Percentiles rank a stretch among this genome's conserved stretches.
These are phyloP conservation scores for Neolamprologus variostigma DNA, from an alignment of 2,113 vertebrate genomes.

Conservation along the genomic window DNA sequence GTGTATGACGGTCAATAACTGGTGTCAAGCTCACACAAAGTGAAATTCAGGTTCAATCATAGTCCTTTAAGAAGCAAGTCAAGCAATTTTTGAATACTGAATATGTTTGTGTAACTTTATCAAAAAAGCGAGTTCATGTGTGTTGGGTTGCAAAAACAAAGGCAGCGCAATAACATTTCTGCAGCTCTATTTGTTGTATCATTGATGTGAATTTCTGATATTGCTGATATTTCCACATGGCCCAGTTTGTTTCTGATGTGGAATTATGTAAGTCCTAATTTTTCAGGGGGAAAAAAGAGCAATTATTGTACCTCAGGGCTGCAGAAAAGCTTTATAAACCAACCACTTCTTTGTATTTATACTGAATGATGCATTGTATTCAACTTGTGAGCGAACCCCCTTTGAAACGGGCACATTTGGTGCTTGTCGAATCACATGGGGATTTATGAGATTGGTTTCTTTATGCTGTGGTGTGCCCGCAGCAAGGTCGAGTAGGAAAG, in stretches of 20 bases:
- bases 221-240: not conserved
- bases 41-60: accelerated
- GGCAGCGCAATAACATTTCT: accelerated
- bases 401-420: not conserved
- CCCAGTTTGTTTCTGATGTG: not conserved
- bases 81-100: not conserved
- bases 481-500: not conserved
- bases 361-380: not conserved
- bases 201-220: not conserved
- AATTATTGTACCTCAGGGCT: not conserved
- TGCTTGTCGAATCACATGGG: not conserved
- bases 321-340: not conserved
- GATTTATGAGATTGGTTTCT: not conserved
- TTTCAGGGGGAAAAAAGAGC: not conserved
- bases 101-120: accelerated
- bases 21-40: not conserved
- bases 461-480: not conserved
- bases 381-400: not conserved
- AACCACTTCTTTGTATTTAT: not conserved
- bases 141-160: not conserved
- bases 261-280: not conserved
- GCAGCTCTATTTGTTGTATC: not conserved
- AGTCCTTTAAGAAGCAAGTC: not conserved
- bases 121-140: not conserved
- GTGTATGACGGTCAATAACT: not conserved